phyloP scores from a whole-genome alignment of 1,140 invertebrate species.

The Tetranychus cinnabarinus region DNA sequence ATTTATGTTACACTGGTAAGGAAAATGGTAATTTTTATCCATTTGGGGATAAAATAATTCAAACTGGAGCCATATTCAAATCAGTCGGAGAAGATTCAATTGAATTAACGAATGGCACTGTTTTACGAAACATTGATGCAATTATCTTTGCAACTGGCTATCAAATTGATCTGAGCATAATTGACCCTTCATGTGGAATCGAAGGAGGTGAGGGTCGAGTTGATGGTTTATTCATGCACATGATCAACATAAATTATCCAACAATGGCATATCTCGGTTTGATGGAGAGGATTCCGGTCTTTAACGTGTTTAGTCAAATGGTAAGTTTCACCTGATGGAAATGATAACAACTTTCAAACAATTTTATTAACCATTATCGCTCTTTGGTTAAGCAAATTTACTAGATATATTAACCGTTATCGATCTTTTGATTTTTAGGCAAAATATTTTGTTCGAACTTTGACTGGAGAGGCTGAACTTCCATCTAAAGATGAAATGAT shows the following conservation, averaged over 20 bases:
- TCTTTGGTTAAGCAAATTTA: too few species aligned
- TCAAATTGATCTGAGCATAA: slow-evolving; percentile 20
- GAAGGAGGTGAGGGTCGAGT: slow-evolving; percentile 34
- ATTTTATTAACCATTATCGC: too few species aligned
- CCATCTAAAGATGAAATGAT: too few species aligned
- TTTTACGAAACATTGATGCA: slow-evolving; percentile 16
- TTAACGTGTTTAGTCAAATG: too few species aligned
- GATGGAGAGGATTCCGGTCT: slow-evolving; percentile 27
- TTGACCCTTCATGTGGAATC: slow-evolving; percentile 15
- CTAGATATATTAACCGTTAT: too few species aligned
- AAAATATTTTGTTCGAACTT: too few species aligned
- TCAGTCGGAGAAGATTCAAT: slow-evolving; percentile 8
- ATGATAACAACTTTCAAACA: too few species aligned
- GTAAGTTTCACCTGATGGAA: too few species aligned
- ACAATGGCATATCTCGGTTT: slow-evolving; percentile 54
- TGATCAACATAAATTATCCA: slow-evolving; percentile 49
- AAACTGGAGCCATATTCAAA: slow-evolving; percentile 7
- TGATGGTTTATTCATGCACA: slow-evolving; percentile 58
- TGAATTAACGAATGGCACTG: slow-evolving; percentile 13
- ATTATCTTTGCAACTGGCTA: slow-evolving; percentile 27
- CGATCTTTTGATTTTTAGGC: too few species aligned
- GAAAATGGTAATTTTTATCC: not conserved
- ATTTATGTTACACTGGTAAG: not conserved
- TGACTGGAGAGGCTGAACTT: too few species aligned
- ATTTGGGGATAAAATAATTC: slow-evolving; percentile 6